A percentile compares a stretch with the other conserved stretches of the same genome.
These are phyloP conservation scores for Climacteris rufus DNA, from an alignment of 2,113 vertebrate genomes.

Conservation along the genomic window DNA sequence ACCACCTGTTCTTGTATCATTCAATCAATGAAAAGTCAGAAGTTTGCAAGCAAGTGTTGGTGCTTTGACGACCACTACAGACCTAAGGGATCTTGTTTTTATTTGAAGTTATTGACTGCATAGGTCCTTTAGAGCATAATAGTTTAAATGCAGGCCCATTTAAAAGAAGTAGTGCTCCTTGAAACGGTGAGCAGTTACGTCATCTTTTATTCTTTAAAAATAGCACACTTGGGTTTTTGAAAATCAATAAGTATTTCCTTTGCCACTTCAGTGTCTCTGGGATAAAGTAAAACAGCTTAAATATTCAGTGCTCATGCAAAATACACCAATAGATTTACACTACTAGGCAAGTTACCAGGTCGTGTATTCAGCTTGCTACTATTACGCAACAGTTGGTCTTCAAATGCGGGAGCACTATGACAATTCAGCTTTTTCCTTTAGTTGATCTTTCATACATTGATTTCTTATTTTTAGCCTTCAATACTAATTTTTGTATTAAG, in stretches of 20 bases:
- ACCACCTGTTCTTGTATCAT: neutral
- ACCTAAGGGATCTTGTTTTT: neutral
- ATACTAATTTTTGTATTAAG: neutral
- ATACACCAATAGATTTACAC: neutral
- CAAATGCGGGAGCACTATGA: neutral
- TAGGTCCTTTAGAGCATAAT: neutral
- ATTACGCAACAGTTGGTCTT: conserved; percentile 8
- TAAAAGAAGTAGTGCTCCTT: neutral
- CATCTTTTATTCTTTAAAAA: conserved; percentile 51
- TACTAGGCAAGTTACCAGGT: neutral
- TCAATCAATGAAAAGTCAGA: neutral
- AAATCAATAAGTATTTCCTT: neutral
- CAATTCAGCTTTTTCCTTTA: neutral
- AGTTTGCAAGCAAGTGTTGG: neutral
- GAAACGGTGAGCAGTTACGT: neutral
- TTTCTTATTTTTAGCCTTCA: neutral
- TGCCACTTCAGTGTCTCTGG: neutral
- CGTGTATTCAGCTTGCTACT: neutral
- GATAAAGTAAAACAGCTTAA: neutral
- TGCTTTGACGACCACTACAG: neutral
- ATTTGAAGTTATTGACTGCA: neutral
- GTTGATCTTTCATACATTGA: neutral
- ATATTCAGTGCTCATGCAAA: conserved; percentile 16
- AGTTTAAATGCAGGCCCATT: neutral
- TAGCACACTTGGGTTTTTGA: neutral